Evolutionary conservation across 2,113 vertebrate species (phyloP), one percentile per base, ranked within the genome.

Genomic region (Callipepla californica): DNA sequence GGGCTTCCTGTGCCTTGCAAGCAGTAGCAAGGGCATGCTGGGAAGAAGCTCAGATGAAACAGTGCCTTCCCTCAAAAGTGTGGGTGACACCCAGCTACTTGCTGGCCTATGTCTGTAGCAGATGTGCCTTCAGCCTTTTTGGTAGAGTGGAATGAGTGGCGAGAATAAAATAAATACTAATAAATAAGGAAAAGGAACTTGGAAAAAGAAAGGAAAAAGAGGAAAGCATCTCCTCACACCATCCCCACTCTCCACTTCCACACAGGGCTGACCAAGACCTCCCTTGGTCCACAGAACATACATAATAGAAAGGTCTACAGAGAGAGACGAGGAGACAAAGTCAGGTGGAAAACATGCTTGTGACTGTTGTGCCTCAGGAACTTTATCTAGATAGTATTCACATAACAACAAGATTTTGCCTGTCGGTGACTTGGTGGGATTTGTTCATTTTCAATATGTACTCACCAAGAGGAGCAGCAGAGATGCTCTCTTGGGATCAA

Each of bases 111-210:
- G 80, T 28, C 78, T 82, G 55, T 1, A 57, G 85, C 51, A 83
- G 65, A 26, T 4, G 1, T 42, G 73, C 65, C 82, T 83, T 68
- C 76, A 66, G 90, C 61, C 44, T 7, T 80, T 92, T 92, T 92
- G 87, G 73, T 88, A 77, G 76, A 86, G 85, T 86, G 82, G 82
- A 88, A 80, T 42, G 66, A 57, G 38, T 6, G 42, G 17, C 92
- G 34, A 93, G 83, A 92, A 94, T 95, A 90, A 96, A 96, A 97
- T 97, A 97, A 97, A 97, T 96, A 96, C 74, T 89, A 96, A 97
- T 96, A 97, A 97, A 97, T 97, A 96, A 95, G 0, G 79, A 81
- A 1, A 68, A 90, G 62, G 81, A 85, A 68, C 59, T 53, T 34
- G n/a, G 36, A 72, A 70, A 90, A 91, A 76, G 17, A 76, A 92